Conservation (phyloP, 2,797 vertebrate species). For the Aeoliscus strigatus region DNA sequence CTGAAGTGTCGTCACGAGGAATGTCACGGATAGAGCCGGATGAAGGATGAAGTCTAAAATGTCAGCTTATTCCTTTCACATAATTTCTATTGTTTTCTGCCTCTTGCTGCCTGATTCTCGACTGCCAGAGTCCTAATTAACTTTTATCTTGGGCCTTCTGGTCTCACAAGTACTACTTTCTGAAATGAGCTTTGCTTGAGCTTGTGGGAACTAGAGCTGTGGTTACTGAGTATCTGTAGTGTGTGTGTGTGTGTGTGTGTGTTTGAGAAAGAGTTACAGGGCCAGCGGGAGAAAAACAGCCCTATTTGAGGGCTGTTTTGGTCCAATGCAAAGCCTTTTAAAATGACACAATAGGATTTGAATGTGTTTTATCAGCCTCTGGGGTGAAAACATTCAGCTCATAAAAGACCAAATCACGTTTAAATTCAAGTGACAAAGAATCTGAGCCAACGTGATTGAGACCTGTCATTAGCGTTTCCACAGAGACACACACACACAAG, state of each 20-base stretch:
- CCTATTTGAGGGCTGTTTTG: constrained; percentile 40
- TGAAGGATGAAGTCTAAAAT: constrained; percentile 34
- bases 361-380: constrained; percentile 28
- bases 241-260: too few relatives aligned
- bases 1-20: constrained; percentile 4
- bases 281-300: constrained; percentile 5
- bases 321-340: constrained; percentile 30
- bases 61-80: constrained; percentile 44
- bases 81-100: constrained; percentile 21
- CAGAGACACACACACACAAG: too few relatives aligned
- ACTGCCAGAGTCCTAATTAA: constrained; percentile 55
- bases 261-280: constrained; percentile 3
- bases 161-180: constrained; percentile 40
- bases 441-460: constrained; percentile 21
- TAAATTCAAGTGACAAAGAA: constrained; percentile 26
- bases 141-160: constrained; percentile 46
- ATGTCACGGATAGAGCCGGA: constrained; percentile 14
- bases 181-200: constrained; percentile 37
- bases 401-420: constrained; percentile 20
- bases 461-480: constrained; percentile 12
- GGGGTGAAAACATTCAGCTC: constrained; percentile 9
- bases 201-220: constrained; percentile 52
- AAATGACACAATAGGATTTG: constrained; percentile 30
- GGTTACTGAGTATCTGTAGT: constrained; percentile 21
- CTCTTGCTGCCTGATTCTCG: constrained; percentile 23